phyloP scores from a whole-genome alignment of 1,140 invertebrate genomes.

The Brachionus asplanchnoidis region DNA sequence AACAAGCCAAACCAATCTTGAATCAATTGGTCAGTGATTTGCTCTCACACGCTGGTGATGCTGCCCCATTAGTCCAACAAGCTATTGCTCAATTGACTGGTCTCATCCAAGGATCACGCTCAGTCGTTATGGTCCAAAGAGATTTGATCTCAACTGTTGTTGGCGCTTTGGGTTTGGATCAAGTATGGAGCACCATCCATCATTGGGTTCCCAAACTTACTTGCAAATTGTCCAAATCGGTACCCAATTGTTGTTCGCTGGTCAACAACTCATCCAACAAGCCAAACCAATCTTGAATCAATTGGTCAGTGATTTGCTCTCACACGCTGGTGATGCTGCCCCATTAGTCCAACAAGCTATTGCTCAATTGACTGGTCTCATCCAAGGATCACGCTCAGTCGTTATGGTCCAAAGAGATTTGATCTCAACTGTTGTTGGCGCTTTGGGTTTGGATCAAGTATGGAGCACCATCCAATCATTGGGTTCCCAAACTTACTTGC shows the following conservation, averaged over 20 bases:
- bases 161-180: no score
- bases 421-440: no score
- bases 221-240: no score
- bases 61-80: neutral
- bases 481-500: no score
- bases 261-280: neutral
- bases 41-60: slow-evolving; percentile 3
- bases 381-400: neutral
- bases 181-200: no score
- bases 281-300: slow-evolving; percentile 6
- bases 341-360: neutral
- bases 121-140: no score
- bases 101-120: neutral
- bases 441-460: no score
- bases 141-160: no score
- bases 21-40: slow-evolving; percentile 19
- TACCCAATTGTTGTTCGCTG: slow-evolving; percentile 13
- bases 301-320: neutral
- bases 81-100: neutral
- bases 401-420: neutral
- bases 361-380: neutral
- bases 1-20: slow-evolving; percentile 21
- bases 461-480: no score
- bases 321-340: slow-evolving; percentile 5
- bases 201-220: no score